Conservation (phyloP, 2,888 invertebrate species). For the Nasonia oneida region DNA sequence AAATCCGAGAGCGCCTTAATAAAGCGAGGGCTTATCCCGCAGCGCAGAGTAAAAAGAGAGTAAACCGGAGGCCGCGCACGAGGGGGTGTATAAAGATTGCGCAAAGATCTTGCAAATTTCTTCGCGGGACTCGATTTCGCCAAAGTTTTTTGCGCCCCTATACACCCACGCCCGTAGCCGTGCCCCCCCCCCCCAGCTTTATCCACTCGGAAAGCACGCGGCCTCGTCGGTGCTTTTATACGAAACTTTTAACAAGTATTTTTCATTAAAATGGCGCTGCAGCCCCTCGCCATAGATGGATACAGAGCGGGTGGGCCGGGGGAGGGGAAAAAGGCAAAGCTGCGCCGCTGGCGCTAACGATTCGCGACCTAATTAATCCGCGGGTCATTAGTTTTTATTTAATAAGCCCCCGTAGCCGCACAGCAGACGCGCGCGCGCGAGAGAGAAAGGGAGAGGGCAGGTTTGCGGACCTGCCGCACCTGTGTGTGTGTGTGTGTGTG, state of each 20-base stretch:
- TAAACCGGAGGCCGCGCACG: background rate
- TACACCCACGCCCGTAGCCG: background rate
- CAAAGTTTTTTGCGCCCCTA: conserved; percentile 43
- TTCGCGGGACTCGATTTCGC: conserved; percentile 65
- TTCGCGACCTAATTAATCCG: conserved; percentile 62
- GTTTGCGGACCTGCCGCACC: background rate
- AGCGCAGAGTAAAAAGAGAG: conserved; percentile 20
- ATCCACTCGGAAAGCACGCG: conserved; percentile 10
- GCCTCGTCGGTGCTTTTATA: conserved; percentile 30
- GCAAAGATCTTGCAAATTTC: conserved; percentile 66
- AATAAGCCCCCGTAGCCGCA: conserved; percentile 49
- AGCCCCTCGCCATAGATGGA: background rate
- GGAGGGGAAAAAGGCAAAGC: conserved; percentile 20
- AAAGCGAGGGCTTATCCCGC: background rate
- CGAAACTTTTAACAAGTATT: conserved; percentile 60
- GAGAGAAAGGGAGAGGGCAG: background rate
- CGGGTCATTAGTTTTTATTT: conserved; percentile 61
- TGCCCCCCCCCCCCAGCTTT: background rate
- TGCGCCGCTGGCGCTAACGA: conserved; percentile 46
- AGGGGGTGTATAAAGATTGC: conserved; percentile 42
- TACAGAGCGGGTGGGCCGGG: too few species aligned
- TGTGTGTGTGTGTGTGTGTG: background rate
- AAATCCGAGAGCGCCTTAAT: background rate
- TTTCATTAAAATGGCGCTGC: conserved; percentile 58
- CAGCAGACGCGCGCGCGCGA: background rate